Evolutionary conservation across 2,113 vertebrate species (phyloP), one percentile per base, ranked within the genome.

Genomic region (Callionymus lyra): DNA sequence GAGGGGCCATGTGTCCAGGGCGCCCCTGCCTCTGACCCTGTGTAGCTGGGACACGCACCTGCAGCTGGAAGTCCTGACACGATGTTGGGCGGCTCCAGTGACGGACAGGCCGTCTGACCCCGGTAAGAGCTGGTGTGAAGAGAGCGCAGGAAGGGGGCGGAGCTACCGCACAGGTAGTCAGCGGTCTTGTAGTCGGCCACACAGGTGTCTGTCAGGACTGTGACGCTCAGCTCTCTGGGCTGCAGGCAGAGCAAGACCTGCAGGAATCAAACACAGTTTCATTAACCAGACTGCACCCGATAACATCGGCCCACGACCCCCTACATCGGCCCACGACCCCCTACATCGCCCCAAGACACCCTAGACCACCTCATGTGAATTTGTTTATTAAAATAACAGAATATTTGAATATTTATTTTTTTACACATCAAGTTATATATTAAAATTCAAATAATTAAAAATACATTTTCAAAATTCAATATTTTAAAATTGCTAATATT

Each of bases 21-120:
- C n/a, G n/a, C n/a, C n/a, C n/a, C n/a, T n/a, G n/a, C n/a, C n/a
- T n/a, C n/a, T n/a, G n/a, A n/a, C n/a, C n/a, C n/a, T n/a, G n/a
- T n/a, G n/a, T n/a, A n/a, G n/a, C n/a, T n/a, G n/a, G n/a, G 16
- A 39, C 15, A 11, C 16, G 5, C 10, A 97, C 95, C 94, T 85
- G 94, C 91, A 21, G 94, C 92, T 39, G 91, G 82, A 8, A 97
- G 89, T 13, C 88, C 92, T 12, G 86, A 86, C 2, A 86, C 71
- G 1, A 98, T 91, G 57, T 98, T 98, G 1, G 95, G 95, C 8
- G 91, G 95, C 37, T 96, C 93, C 49, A 98, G 82, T 16, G 87
- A 64, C 0, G 77, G 67, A 58, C 92, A 94, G 41, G 68, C 81
- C 0, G 74, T 21, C 4, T 27, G 38, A 4, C 82, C 82, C 19